Conservation (phyloP, 2,797 vertebrate genomes). For the Hippopotamyrus pictus region DNA sequence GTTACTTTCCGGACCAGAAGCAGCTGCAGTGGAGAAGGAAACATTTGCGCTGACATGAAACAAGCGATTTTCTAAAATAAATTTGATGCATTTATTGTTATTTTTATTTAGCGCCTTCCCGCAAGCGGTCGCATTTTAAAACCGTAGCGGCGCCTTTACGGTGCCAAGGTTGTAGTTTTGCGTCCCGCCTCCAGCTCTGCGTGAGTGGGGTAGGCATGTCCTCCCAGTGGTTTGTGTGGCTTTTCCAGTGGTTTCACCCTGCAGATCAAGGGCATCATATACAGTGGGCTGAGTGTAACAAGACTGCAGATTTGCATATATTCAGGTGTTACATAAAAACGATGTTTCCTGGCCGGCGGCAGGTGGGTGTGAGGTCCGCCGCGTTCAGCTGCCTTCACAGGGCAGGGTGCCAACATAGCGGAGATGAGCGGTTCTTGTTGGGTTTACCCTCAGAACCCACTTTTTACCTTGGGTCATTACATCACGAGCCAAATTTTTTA, state of each 20-base stretch:
- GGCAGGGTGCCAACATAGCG: not conserved
- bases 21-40: not conserved
- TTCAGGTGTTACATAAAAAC: not conserved
- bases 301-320: not conserved
- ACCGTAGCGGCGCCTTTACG: not conserved
- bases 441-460: not conserved
- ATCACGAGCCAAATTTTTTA: not conserved
- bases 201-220: not conserved
- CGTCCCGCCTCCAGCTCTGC: not conserved
- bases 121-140: not conserved
- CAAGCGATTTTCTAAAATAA: not conserved
- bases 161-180: not conserved
- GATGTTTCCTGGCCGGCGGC: not conserved
- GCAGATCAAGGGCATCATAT: not conserved
- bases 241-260: not conserved
- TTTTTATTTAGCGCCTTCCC: not conserved
- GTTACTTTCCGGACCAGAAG: not conserved
- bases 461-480: not conserved
- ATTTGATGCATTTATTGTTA: not conserved
- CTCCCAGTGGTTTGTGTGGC: not conserved
- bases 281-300: not conserved
- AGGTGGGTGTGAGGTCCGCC: not conserved
- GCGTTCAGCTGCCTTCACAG: not conserved
- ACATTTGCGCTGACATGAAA: not conserved
- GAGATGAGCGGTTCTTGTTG: not conserved